Percentiles rank a stretch among this genome's conserved stretches.
Evolutionary conservation across 2,797 vertebrate species (phyloP).

Genomic region (Erpetoichthys calabaricus): DNA sequence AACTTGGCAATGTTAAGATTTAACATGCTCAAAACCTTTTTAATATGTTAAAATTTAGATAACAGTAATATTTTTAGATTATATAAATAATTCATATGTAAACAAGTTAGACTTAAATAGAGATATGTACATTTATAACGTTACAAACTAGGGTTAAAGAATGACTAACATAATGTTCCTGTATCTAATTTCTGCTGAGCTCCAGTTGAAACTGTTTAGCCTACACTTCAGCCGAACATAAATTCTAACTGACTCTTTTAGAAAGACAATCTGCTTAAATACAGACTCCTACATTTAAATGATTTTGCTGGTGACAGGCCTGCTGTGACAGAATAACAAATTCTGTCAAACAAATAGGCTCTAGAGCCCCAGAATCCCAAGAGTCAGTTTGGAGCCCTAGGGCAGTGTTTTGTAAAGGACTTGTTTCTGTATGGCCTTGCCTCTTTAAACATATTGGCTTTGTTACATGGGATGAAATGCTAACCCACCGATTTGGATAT

Average conservation of each 20-base stretch:
- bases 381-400: conserved; percentile 49
- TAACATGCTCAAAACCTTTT: too few species aligned
- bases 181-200: conserved; percentile 37
- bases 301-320: conserved; percentile 56
- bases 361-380: conserved; percentile 51
- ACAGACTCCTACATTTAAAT: conserved; percentile 61
- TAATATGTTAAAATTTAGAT: too few species aligned
- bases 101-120: too few species aligned
- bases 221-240: conserved; percentile 37
- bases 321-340: conserved; percentile 63
- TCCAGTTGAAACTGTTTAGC: conserved; percentile 39
- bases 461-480: conserved; percentile 59
- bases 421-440: conserved; percentile 59
- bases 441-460: conserved; percentile 63
- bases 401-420: conserved; percentile 55
- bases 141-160: too few species aligned
- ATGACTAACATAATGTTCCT: not conserved
- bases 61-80: too few species aligned
- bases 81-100: too few species aligned
- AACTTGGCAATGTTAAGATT: too few species aligned
- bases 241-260: conserved; percentile 42
- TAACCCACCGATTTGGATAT: conserved; percentile 37
- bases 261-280: conserved; percentile 56
- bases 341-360: conserved; percentile 68
- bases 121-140: too few species aligned